phyloP scores from a whole-genome alignment of 2,888 invertebrate genomes.

The Perithous albicinctus region DNA sequence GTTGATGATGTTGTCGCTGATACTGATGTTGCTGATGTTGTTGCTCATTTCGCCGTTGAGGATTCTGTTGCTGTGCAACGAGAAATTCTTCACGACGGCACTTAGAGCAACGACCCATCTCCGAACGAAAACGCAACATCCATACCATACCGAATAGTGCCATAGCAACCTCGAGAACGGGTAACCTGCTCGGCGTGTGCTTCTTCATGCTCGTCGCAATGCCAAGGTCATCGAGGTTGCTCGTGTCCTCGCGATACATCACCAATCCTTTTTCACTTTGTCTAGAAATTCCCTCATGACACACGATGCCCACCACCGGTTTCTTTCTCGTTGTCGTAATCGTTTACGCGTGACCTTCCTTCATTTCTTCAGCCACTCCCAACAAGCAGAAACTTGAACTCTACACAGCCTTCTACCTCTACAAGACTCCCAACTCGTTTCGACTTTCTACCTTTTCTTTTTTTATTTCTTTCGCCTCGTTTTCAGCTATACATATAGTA shows the following conservation, averaged over 20 bases:
- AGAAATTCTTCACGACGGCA: conserved; percentile 87
- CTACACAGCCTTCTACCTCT: conserved; percentile 7
- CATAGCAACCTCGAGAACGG: conserved; percentile 87
- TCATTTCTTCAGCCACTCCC: background rate
- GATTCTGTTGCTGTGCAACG: conserved; percentile 79
- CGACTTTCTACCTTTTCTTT: background rate
- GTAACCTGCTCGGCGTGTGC: conserved; percentile 81
- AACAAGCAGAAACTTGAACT: background rate
- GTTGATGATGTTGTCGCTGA: conserved; percentile 77
- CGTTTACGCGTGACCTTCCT: background rate
- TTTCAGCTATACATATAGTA: conserved; percentile 16
- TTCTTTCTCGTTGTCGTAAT: background rate
- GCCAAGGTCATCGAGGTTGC: conserved; percentile 82
- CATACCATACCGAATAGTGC: conserved; percentile 95
- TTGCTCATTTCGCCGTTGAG: conserved; percentile 77
- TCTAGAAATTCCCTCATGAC: conserved; percentile 55
- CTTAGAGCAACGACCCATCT: conserved; percentile 91
- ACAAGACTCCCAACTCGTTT: background rate
- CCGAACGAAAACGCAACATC: conserved; percentile 92
- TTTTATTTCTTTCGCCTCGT: background rate
- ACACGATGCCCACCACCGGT: conserved; percentile 30
- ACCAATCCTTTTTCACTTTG: conserved; percentile 70
- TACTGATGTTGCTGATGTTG: conserved; percentile 77
- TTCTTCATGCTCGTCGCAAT: conserved; percentile 82
- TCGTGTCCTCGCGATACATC: conserved; percentile 81